These are phyloP conservation scores for Orchesella flavescens DNA, from an alignment of 2,888 invertebrate species.

Conservation along the genomic window DNA sequence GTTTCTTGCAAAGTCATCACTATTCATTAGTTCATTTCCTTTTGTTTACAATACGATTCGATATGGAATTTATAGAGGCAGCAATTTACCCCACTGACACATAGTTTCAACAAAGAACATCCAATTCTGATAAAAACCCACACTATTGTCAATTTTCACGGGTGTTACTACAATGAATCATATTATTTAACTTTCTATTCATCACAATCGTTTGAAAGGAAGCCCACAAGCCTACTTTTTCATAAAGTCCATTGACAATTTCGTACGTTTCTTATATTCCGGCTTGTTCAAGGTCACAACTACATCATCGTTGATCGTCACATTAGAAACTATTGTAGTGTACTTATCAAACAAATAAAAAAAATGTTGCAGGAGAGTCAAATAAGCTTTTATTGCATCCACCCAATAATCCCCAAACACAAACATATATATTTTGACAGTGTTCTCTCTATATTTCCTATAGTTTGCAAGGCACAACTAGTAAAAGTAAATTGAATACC, in stretches of 20 bases:
- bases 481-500: too few relatives aligned
- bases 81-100: too few relatives aligned
- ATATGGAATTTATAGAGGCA: too few relatives aligned
- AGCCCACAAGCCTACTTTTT: background rate
- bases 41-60: too few relatives aligned
- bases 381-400: background rate
- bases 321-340: background rate
- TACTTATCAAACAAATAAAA: background rate
- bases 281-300: slow-evolving; percentile 16
- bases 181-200: slow-evolving; percentile 1
- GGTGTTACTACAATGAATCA: slow-evolving; percentile 23
- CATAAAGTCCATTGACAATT: background rate
- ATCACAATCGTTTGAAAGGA: background rate
- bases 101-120: too few relatives aligned
- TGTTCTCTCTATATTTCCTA: background rate
- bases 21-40: too few relatives aligned
- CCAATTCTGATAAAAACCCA: background rate
- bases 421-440: background rate
- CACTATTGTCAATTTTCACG: slow-evolving; percentile 41
- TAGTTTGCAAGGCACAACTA: background rate
- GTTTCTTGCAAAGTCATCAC: too few relatives aligned
- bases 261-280: slow-evolving; percentile 13
- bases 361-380: background rate
- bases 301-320: background rate
- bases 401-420: background rate